A percentile compares a stretch with the other conserved stretches of the same genome.
phyloP scores from a whole-genome alignment of 1,140 invertebrate genomes.

The Teleopsis dalmanni region DNA sequence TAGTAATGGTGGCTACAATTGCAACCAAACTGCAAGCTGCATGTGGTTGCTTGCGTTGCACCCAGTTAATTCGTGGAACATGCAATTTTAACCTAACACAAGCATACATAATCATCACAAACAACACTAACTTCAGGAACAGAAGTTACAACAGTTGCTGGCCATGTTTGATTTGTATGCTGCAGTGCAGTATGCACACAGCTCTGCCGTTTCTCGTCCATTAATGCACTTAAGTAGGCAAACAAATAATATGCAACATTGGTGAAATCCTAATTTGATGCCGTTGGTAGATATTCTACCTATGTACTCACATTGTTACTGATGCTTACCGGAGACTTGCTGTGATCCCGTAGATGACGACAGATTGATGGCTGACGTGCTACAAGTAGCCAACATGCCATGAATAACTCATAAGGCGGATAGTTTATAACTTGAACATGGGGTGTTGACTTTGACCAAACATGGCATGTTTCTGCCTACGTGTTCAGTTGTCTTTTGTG shows the following conservation, averaged over 20 bases:
- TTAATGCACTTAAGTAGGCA: constrained; percentile 5
- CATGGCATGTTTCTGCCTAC: neutral
- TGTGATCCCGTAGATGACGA: constrained; percentile 7
- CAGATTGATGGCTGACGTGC: constrained; percentile 10
- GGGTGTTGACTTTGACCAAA: neutral
- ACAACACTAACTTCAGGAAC: neutral
- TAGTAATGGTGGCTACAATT: too few relatives aligned
- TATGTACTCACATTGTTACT: too few relatives aligned
- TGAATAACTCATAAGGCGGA: neutral
- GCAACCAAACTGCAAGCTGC: too few relatives aligned
- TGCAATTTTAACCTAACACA: constrained; percentile 2
- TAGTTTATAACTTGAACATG: neutral
- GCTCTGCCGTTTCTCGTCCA: neutral
- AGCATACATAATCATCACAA: neutral
- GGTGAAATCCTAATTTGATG: constrained; percentile 7
- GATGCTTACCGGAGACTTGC: constrained; percentile 1
- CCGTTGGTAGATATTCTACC: too few relatives aligned
- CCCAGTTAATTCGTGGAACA: constrained; percentile 8
- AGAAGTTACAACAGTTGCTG: neutral
- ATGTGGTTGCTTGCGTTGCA: neutral
- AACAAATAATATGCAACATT: constrained; percentile 9
- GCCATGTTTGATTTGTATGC: too few relatives aligned
- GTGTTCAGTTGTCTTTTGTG: too few relatives aligned
- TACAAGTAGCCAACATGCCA: neutral
- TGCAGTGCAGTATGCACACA: too few relatives aligned